Evolutionary conservation across 1,140 invertebrate species (phyloP).

Genomic region (Adoxophyes honmai): DNA sequence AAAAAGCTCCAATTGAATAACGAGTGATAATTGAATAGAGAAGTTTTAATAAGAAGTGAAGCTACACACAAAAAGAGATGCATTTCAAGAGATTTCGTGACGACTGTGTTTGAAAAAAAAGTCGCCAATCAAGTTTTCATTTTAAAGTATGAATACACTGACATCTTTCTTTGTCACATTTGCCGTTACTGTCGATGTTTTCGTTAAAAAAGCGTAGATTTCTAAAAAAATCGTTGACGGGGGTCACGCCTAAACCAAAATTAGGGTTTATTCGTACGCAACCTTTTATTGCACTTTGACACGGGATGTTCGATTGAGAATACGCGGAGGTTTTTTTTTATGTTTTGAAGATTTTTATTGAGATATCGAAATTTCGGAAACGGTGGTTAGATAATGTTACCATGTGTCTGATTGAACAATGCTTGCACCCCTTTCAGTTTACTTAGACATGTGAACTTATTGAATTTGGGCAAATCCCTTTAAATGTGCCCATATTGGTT

Average conservation of each 20-base stretch:
- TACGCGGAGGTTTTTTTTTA: constrained; percentile 50
- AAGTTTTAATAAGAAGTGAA: constrained; percentile 41
- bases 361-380: constrained; percentile 64
- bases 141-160: constrained; percentile 59
- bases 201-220: constrained; percentile 63
- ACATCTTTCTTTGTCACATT: constrained; percentile 58
- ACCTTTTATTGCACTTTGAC: constrained; percentile 74
- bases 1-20: constrained; percentile 38
- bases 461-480: constrained; percentile 30
- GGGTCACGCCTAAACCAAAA: constrained; percentile 72
- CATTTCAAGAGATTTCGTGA: constrained; percentile 60
- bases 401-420: constrained; percentile 40
- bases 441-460: constrained; percentile 54
- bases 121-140: constrained; percentile 73
- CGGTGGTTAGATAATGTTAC: constrained; percentile 64
- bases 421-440: constrained; percentile 54
- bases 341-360: constrained; percentile 53
- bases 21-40: constrained; percentile 37
- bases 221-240: constrained; percentile 70
- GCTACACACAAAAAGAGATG: constrained; percentile 46
- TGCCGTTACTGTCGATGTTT: constrained; percentile 58
- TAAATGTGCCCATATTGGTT: constrained; percentile 11
- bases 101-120: constrained; percentile 52
- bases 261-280: constrained; percentile 66
- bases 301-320: constrained; percentile 60